These are phyloP conservation scores for Microctenopoma lineatum DNA, from an alignment of 2,797 vertebrate genomes.

Conservation along the genomic window DNA sequence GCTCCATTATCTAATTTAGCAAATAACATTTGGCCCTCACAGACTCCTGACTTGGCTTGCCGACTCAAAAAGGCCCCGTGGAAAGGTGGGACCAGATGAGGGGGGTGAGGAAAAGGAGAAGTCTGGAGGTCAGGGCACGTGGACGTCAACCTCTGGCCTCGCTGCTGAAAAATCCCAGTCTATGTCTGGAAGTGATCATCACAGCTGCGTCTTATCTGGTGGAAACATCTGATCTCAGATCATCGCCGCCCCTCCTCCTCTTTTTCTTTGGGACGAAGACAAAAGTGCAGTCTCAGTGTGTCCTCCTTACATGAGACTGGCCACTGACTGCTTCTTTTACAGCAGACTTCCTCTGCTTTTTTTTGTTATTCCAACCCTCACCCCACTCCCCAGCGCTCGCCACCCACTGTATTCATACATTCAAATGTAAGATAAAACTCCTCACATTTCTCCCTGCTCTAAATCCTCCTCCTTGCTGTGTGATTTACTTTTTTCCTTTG, in stretches of 20 bases:
- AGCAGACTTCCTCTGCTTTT: conserved; percentile 60
- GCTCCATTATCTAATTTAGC: conserved; percentile 73
- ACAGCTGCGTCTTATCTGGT: conserved; percentile 74
- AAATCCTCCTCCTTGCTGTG: conserved; percentile 65
- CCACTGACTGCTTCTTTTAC: conserved; percentile 64
- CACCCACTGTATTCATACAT: conserved; percentile 69
- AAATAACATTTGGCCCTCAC: conserved; percentile 73
- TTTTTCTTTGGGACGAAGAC: conserved; percentile 46
- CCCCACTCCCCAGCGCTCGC: conserved; percentile 19
- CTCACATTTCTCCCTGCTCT: conserved; percentile 44
- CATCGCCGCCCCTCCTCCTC: conserved; percentile 44
- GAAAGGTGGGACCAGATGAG: conserved; percentile 29
- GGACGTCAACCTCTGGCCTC: conserved; percentile 63
- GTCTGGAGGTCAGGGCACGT: conserved; percentile 49
- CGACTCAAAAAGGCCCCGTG: conserved; percentile 24
- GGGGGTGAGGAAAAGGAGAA: neutral
- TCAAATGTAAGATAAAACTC: conserved; percentile 67
- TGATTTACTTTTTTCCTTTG: conserved; percentile 48
- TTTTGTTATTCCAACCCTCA: conserved; percentile 52
- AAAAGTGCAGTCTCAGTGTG: conserved; percentile 57
- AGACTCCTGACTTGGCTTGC: conserved; percentile 71
- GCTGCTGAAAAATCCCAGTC: conserved; percentile 25
- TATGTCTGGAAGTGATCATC: conserved; percentile 75
- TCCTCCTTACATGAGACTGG: conserved; percentile 51
- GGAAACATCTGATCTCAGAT: conserved; percentile 81